Evolutionary conservation across 1,140 invertebrate genomes (phyloP).

Genomic region (Cryptotermes secundus): DNA sequence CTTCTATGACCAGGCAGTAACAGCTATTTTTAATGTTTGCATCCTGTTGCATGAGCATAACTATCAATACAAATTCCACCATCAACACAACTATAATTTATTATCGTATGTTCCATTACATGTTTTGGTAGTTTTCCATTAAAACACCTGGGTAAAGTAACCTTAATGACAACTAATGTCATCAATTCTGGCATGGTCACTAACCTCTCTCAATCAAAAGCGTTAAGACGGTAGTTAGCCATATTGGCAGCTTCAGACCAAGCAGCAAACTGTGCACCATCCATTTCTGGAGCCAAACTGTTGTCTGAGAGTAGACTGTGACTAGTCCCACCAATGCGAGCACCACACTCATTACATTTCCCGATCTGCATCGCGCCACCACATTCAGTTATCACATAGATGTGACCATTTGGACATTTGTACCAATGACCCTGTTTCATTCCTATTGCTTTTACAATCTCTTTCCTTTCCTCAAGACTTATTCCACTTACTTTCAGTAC

Average conservation of each 20-base stretch:
- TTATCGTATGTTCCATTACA: too few species aligned
- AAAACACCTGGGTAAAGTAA: too few species aligned
- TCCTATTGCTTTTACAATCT: slow-evolving; percentile 63
- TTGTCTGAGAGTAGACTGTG: slow-evolving; percentile 58
- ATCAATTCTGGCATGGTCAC: too few species aligned
- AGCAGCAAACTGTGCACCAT: slow-evolving; percentile 48
- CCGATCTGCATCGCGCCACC: slow-evolving; percentile 63
- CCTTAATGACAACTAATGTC: too few species aligned
- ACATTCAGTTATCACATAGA: slow-evolving; percentile 69
- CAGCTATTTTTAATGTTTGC: too few species aligned
- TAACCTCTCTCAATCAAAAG: too few species aligned
- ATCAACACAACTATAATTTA: too few species aligned
- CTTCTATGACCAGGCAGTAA: too few species aligned
- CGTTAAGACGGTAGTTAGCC: too few species aligned
- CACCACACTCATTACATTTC: slow-evolving; percentile 62
- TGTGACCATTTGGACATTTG: slow-evolving; percentile 72
- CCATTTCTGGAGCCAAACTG: slow-evolving; percentile 58
- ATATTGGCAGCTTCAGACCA: not conserved
- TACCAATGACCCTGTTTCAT: slow-evolving; percentile 67
- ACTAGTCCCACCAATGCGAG: slow-evolving; percentile 59
- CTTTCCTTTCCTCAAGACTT: slow-evolving; percentile 50
- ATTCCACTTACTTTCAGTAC: not conserved
- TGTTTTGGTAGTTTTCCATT: too few species aligned
- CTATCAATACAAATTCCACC: too few species aligned
- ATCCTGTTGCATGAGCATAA: too few species aligned